A percentile compares a stretch with the other conserved stretches of the same genome.
Conservation (phyloP, 2,797 vertebrate genomes). For the Takifugu rubripes region DNA sequence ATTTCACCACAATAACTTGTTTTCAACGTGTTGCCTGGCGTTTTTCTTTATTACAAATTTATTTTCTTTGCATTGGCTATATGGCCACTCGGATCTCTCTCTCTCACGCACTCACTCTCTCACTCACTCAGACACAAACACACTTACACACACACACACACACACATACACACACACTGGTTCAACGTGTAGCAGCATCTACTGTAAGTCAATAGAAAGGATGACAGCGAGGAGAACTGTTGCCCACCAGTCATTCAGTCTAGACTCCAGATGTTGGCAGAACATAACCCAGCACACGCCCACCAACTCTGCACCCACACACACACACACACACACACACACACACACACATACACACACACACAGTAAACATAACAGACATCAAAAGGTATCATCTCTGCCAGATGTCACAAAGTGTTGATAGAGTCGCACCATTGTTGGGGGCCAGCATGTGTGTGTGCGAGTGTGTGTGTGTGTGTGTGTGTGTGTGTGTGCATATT, state of each 20-base stretch:
- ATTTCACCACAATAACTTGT: too few relatives aligned
- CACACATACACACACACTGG: slow-evolving; percentile 2
- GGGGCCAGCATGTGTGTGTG: slow-evolving; percentile 53
- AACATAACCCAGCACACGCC: slow-evolving; percentile 46
- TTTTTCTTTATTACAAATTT: too few relatives aligned
- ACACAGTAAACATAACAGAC: slow-evolving; percentile 16
- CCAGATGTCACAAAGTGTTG: slow-evolving; percentile 83
- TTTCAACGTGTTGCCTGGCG: too few relatives aligned
- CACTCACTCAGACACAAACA: slow-evolving; percentile 5
- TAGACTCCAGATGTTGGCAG: slow-evolving; percentile 86
- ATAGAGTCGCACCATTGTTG: slow-evolving; percentile 56
- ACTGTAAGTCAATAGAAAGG: slow-evolving; percentile 50
- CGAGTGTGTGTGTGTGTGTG: slow-evolving; percentile 15
- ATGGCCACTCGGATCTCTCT: background rate
- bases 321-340: slow-evolving; percentile 14
- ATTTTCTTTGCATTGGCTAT: background rate
- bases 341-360: slow-evolving; percentile 5
- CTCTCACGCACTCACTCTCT: background rate
- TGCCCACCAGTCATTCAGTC: slow-evolving; percentile 75
- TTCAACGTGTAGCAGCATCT: slow-evolving; percentile 47
- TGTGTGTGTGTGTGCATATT: slow-evolving; percentile 30
- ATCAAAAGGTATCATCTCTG: slow-evolving; percentile 68
- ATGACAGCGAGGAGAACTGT: slow-evolving; percentile 50
- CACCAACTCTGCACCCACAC: slow-evolving; percentile 32
- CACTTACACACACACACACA: slow-evolving; percentile 3